Conservation (phyloP, 2,113 vertebrate species). For the Ctenodactylus gundi region DNA sequence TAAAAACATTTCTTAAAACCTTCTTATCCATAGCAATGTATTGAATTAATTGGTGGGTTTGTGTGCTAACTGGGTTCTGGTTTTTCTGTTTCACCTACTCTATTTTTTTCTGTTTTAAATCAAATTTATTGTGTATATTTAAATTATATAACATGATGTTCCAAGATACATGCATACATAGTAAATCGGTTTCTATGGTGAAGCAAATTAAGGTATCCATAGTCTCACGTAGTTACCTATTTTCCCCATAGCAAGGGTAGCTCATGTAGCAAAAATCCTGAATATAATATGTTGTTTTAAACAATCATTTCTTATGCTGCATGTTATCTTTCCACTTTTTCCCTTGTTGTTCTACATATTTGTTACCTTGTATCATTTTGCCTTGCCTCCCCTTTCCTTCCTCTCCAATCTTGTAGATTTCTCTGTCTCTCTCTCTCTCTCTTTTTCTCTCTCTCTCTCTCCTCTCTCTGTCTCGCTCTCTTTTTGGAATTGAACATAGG, state of each 20-base stretch:
- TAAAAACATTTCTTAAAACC: background rate
- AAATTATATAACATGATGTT: background rate
- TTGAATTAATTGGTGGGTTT: background rate
- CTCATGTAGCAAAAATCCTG: background rate
- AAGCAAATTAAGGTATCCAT: background rate
- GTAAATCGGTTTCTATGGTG: background rate
- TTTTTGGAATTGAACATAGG: background rate
- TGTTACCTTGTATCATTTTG: background rate
- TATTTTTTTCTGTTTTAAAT: background rate
- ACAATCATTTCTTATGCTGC: no score
- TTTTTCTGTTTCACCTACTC: background rate
- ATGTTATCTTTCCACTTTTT: background rate
- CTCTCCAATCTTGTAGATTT: background rate
- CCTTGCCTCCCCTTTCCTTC: background rate
- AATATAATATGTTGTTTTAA: background rate
- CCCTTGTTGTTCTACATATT: background rate
- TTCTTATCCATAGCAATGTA: background rate
- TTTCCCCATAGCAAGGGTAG: background rate
- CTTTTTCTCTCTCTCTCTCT: no score
- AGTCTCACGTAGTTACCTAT: background rate
- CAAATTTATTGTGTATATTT: background rate
- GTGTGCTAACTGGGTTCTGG: background rate
- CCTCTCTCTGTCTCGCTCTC: no score
- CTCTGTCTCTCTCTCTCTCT: background rate
- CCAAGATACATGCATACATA: background rate